Conservation (phyloP, 2,113 vertebrate genomes). For the Callaeas wilsoni region DNA sequence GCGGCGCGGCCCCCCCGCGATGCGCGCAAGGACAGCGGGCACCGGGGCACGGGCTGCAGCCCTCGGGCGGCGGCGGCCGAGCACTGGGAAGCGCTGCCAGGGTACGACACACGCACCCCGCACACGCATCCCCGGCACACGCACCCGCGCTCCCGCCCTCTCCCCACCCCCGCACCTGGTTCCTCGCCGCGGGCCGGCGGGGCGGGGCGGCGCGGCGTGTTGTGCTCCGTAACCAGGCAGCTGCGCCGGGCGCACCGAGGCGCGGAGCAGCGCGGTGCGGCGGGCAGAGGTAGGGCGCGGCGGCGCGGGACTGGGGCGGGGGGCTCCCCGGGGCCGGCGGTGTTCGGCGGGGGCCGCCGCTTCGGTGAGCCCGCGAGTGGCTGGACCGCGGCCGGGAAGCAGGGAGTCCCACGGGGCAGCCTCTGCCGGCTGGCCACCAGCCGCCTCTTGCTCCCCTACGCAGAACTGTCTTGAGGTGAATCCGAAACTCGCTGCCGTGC, state of each 20-base stretch:
- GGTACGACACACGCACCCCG: background rate
- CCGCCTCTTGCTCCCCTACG: background rate
- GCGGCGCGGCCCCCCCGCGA: background rate
- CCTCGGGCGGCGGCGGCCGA: background rate
- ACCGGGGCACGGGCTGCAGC: background rate
- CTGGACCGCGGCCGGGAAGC: background rate
- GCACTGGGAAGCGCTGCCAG: background rate
- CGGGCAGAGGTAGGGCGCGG: background rate
- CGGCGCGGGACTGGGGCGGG: background rate
- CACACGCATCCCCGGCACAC: background rate
- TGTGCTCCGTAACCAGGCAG: conserved; percentile 49
- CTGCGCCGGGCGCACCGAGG: background rate
- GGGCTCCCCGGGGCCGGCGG: background rate
- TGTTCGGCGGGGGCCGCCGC: background rate
- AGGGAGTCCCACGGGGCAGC: background rate
- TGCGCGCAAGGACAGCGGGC: background rate
- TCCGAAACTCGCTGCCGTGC: background rate
- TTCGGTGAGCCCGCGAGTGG: background rate
- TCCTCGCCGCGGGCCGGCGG: background rate
- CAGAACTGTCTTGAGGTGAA: background rate
- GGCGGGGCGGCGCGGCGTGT: background rate
- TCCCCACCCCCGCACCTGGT: background rate
- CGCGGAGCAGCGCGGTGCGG: background rate
- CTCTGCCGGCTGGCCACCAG: background rate
- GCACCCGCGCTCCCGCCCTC: background rate